phyloP scores from a whole-genome alignment of 2,888 invertebrate genomes.

The Arrhopalites spinosus region DNA sequence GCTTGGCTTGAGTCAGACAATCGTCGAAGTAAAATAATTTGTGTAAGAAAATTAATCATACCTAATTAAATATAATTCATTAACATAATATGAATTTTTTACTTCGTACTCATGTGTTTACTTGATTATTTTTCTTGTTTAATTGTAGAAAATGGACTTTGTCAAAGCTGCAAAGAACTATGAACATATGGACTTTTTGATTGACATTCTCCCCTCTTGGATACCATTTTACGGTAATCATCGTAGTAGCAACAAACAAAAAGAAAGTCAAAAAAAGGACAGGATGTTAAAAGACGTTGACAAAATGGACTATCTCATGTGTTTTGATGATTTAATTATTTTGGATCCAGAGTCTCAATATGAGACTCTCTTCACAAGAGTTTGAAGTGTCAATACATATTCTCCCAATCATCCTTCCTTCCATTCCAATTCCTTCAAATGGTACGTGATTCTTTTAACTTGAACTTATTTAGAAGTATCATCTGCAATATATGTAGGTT shows the following conservation, averaged over 20 bases:
- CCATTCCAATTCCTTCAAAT: too few relatives aligned
- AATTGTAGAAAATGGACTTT: neutral
- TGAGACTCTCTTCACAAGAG: too few relatives aligned
- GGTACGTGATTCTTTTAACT: too few relatives aligned
- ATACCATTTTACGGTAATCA: neutral
- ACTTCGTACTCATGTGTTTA: neutral
- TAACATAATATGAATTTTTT: neutral
- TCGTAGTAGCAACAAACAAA: neutral
- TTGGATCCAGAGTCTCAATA: too few relatives aligned
- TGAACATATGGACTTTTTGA: constrained; percentile 9
- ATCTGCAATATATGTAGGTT: too few relatives aligned
- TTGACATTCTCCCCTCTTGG: neutral
- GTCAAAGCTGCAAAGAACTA: neutral
- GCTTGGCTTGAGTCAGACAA: constrained; percentile 25
- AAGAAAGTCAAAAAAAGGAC: neutral
- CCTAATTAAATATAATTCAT: neutral
- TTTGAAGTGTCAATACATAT: too few relatives aligned
- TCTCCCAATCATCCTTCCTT: too few relatives aligned
- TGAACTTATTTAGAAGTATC: too few relatives aligned
- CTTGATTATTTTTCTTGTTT: neutral
- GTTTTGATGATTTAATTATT: too few relatives aligned
- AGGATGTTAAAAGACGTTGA: neutral
- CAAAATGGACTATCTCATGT: too few relatives aligned
- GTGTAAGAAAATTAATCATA: constrained; percentile 12
- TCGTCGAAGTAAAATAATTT: constrained; percentile 10